Evolutionary conservation across 2,113 vertebrate species (phyloP).

Genomic region (Indri indri): DNA sequence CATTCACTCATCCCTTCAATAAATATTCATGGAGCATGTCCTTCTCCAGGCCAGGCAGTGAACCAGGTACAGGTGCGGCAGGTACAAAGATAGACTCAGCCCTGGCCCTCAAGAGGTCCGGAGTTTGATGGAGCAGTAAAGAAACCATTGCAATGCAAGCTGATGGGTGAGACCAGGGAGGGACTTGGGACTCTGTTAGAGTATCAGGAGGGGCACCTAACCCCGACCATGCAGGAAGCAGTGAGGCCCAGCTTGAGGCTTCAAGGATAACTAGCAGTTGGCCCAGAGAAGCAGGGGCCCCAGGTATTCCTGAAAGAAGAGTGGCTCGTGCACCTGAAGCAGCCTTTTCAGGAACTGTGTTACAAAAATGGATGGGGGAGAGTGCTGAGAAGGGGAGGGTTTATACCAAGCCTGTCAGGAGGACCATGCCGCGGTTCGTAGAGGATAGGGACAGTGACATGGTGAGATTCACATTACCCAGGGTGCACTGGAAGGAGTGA

Average conservation of each 20-base stretch:
- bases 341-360: not conserved
- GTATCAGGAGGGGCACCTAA: no score
- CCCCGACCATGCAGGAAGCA: no score
- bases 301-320: not conserved
- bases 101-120: not conserved
- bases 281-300: not conserved
- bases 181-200: not conserved
- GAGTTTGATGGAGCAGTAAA: not conserved
- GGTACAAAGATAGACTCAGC: not conserved
- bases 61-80: not conserved
- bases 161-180: not conserved
- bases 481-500: not conserved
- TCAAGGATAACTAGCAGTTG: not conserved
- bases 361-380: not conserved
- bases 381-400: not conserved
- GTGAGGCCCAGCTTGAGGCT: not conserved
- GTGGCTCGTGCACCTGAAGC: not conserved
- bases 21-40: not conserved
- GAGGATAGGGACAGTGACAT: not conserved
- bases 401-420: not conserved
- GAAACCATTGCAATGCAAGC: not conserved
- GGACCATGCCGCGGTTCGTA: not conserved
- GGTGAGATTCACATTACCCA: not conserved
- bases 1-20: not conserved
- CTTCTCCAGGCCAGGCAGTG: not conserved